Percentiles rank a stretch among this genome's conserved stretches.
Evolutionary conservation across 2,888 invertebrate genomes (phyloP).

Genomic region (Punctoribates punctum): DNA sequence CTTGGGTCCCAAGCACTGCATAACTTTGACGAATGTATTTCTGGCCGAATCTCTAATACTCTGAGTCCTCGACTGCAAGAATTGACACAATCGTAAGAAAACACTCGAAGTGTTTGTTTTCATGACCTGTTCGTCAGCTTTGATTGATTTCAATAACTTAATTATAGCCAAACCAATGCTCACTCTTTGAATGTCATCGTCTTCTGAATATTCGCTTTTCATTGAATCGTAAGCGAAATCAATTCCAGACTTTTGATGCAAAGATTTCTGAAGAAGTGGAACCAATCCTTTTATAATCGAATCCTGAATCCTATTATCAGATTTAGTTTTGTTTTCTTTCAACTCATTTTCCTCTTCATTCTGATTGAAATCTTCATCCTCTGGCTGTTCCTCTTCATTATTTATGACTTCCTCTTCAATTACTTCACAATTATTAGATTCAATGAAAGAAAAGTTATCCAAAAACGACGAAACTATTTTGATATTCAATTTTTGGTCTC

Average conservation of each 20-base stretch:
- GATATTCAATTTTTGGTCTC: conserved; percentile 76
- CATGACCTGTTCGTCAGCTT: conserved; percentile 63
- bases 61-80: conserved; percentile 80
- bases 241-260: conserved; percentile 55
- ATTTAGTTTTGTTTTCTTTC: neutral
- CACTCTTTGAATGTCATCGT: conserved; percentile 79
- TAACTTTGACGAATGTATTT: conserved; percentile 87
- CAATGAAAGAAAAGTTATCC: conserved; percentile 41
- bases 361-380: conserved; percentile 45
- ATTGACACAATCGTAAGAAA: conserved; percentile 73
- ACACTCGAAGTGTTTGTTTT: conserved; percentile 74
- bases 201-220: conserved; percentile 52
- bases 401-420: neutral
- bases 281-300: conserved; percentile 68
- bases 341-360: conserved; percentile 50
- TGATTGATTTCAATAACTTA: conserved; percentile 81
- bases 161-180: conserved; percentile 90
- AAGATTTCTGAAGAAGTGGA: conserved; percentile 72
- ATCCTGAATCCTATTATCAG: conserved; percentile 70
- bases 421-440: neutral
- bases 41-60: conserved; percentile 79
- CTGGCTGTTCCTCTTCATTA: too few relatives aligned
- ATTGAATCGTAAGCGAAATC: conserved; percentile 64
- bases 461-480: conserved; percentile 46
- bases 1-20: conserved; percentile 74